These are phyloP conservation scores for Merluccius polli DNA, from an alignment of 2,797 vertebrate species.

Conservation along the genomic window DNA sequence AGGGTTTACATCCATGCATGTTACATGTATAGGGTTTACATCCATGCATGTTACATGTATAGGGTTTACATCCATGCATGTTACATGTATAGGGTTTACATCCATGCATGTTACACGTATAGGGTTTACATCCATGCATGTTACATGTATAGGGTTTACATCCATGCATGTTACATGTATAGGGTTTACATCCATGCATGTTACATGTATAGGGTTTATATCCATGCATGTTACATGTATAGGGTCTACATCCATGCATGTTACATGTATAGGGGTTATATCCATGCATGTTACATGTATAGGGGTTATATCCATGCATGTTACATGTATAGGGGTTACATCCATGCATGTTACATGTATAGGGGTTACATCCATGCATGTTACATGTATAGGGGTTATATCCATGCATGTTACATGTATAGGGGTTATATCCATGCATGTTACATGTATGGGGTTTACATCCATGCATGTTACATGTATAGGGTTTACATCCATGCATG, in stretches of 20 bases:
- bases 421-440: not conserved
- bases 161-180: too few species aligned
- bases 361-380: not conserved
- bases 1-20: not conserved
- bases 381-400: not conserved
- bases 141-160: not conserved
- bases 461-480: too few species aligned
- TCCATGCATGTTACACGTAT: too few species aligned
- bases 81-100: not conserved
- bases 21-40: not conserved
- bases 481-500: not conserved
- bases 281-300: too few species aligned
- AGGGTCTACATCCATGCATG: not conserved
- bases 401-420: too few species aligned
- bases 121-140: not conserved
- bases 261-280: not conserved
- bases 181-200: not conserved
- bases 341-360: too few species aligned
- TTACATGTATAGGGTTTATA: not conserved
- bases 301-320: not conserved
- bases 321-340: not conserved
- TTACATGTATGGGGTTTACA: not conserved
- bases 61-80: not conserved
- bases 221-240: too few species aligned
- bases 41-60: too few species aligned